phyloP scores from a whole-genome alignment of 2,113 vertebrate species.

The Cryptomyrus ogoouensis region DNA sequence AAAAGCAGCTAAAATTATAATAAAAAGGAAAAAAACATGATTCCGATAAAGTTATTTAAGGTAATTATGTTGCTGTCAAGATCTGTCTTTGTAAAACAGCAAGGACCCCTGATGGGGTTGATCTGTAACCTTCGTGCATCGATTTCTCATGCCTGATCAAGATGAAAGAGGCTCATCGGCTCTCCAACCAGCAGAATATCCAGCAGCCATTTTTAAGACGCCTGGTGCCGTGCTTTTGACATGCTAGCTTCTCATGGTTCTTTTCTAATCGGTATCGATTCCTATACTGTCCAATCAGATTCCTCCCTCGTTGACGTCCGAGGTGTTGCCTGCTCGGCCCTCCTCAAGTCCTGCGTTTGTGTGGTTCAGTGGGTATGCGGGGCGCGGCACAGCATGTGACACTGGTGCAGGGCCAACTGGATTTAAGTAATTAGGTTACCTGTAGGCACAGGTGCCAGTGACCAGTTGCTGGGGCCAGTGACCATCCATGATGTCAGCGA shows the following conservation, averaged over 20 bases:
- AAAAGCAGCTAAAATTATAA: neutral
- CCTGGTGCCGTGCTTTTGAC: neutral
- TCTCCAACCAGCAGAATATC: neutral
- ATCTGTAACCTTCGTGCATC: neutral
- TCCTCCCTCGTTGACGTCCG: neutral
- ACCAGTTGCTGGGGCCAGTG: neutral
- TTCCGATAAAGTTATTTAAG: neutral
- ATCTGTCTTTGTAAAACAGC: neutral
- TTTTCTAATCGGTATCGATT: neutral
- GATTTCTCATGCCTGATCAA: neutral
- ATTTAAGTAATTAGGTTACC: neutral
- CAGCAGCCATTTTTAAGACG: neutral
- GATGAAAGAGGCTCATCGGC: neutral
- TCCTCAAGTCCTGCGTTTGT: neutral
- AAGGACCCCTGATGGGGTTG: neutral
- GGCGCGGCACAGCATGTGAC: neutral
- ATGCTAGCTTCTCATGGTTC: neutral
- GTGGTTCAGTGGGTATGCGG: neutral
- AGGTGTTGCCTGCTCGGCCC: neutral
- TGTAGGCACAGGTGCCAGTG: neutral
- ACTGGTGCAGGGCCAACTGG: neutral
- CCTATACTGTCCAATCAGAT: neutral
- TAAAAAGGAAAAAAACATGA: neutral
- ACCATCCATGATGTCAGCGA: neutral
- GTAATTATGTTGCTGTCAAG: neutral